phyloP scores from a whole-genome alignment of 64 coral and sea anemone genomes.

The Actinia tenebrosa region DNA sequence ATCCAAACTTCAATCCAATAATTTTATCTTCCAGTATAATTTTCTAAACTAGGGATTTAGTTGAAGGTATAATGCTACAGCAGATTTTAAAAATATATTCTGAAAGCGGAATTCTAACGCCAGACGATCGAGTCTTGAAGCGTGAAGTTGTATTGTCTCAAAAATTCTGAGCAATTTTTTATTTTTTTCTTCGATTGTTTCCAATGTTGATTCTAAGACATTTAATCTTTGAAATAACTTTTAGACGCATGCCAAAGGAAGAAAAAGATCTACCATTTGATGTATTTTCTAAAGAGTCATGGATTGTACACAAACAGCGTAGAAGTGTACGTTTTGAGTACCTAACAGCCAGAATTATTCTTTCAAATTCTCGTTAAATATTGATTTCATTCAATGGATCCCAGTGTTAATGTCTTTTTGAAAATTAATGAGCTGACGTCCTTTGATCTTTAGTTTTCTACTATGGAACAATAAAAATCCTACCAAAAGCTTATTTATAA shows the following conservation, averaged over 20 bases:
- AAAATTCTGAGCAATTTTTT: neutral
- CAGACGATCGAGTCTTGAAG: neutral
- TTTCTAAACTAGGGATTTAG: neutral
- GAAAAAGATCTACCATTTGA: neutral
- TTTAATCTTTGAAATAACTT: too few species aligned
- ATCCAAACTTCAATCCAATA: neutral
- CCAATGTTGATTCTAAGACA: neutral
- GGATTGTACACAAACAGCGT: neutral
- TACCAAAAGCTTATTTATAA: neutral
- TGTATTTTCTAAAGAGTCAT: neutral
- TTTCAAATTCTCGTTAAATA: constrained; percentile 5
- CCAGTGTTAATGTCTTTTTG: constrained; percentile 11
- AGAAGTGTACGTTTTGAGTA: neutral
- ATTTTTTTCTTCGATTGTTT: neutral
- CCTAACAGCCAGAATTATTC: neutral
- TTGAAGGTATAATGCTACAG: neutral
- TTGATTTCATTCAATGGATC: constrained; percentile 2
- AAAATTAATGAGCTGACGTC: constrained; percentile 5
- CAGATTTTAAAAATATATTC: neutral
- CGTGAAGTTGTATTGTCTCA: neutral
- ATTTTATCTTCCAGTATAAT: neutral
- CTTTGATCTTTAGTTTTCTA: neutral
- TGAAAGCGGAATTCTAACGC: neutral
- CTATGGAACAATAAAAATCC: neutral
- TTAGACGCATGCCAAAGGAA: too few species aligned